Base-by-base conservation (phyloP, 2,888 invertebrate species). In the Melanophora roralis region DNA sequence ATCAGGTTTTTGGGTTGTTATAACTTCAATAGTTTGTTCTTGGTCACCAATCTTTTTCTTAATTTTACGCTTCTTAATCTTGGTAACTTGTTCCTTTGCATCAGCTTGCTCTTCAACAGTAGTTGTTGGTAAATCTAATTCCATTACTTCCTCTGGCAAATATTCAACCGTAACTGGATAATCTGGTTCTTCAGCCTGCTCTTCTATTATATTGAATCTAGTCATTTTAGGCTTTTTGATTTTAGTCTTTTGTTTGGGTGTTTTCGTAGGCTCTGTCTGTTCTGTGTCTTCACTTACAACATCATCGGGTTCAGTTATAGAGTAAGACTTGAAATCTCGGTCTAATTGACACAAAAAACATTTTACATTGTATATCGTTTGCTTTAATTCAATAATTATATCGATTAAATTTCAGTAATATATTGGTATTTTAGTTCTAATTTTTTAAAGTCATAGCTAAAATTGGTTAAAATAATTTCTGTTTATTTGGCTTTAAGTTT, bases 291-390 rank as follows among this genome's bases (percentile, higher is more conserved):
- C 89, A 86, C 84, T 85, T 84, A 86, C 87, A 86, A 87, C 88
- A 86, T 89, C 89, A 86, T 89, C 89, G 81, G 89, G 89, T 87
- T 89, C 89, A 85, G 86, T 89, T 84, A 89, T 89, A 83, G 89
- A 89, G 89, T 84, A 84, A 49, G 82, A 49, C 82, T 83, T 84
- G 77, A 74, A 81, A 81, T 81, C 83, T 81, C 83, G 82, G 77
- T 83, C 83, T 83, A 79, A 53, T 81, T 81, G 47, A 59, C 69
- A 78, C 64, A 77, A 74, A 81, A 74, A 74, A 67, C 51, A 67
- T 40, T 74, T 60, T 38, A 36, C 64, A 69, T 77, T 81, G 68
- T 62, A 64, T 67, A 80, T 49, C 59, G 71, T 51, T 40, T 65
- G 16, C 55, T 67, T 78, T 11, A 60, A 60, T 45, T 45, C 27